These are phyloP conservation scores for Sphecodes monilicornis DNA, from an alignment of 2,888 invertebrate genomes.

Conservation along the genomic window DNA sequence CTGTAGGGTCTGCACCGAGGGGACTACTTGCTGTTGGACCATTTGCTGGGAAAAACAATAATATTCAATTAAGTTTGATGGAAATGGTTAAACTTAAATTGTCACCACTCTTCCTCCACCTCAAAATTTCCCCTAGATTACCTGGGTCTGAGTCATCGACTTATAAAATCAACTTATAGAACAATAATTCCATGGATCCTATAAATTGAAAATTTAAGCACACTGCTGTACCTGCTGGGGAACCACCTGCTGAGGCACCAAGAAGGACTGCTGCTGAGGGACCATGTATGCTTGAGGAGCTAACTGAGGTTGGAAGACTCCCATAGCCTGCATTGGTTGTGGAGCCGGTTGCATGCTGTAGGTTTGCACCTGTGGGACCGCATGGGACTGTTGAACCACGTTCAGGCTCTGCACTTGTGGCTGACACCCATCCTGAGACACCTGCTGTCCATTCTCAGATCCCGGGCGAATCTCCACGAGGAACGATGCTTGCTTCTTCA, in stretches of 20 bases:
- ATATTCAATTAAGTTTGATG: no score
- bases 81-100: no score
- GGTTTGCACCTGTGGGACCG: background rate
- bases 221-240: background rate
- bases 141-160: no score
- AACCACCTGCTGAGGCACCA: background rate
- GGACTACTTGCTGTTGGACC: background rate
- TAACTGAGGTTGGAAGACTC: slow-evolving; percentile 13
- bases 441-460: background rate
- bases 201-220: background rate
- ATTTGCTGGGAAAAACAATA: background rate
- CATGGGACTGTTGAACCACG: slow-evolving; percentile 11
- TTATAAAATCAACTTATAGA: no score
- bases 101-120: no score
- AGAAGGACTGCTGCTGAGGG: background rate
- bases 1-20: slow-evolving; percentile 11
- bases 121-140: no score
- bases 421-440: background rate
- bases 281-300: background rate
- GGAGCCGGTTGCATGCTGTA: slow-evolving; percentile 23
- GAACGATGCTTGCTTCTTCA: slow-evolving; percentile 83
- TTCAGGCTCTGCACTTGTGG: background rate
- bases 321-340: slow-evolving; percentile 3
- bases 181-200: background rate
- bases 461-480: slow-evolving; percentile 85